Evolutionary conservation across 2,113 vertebrate species (phyloP), one percentile per base, ranked within the genome.

Genomic region (Perca flavescens): DNA sequence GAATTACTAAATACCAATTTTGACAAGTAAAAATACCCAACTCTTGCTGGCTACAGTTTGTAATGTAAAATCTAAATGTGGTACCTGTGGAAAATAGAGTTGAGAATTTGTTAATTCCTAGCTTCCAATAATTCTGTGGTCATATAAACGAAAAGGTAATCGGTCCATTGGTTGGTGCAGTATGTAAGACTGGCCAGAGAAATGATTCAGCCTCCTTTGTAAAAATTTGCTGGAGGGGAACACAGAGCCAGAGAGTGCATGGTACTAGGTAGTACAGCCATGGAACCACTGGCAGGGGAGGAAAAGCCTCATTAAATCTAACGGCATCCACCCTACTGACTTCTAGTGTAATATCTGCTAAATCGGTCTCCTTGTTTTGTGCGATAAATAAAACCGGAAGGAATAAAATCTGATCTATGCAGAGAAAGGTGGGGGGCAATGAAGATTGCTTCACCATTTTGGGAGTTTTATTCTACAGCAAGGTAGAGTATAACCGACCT

Each of bases 261-360:
- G 90, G 94, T 95, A 95, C 95, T 88, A 93, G 92, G 88, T 89
- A 80, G 93, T 90, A 91, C 89, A 79, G 82, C 82, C 83, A 82
- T 79, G 82, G 88, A 86, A 85, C 76, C 54, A 79, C 80, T 77
- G 67, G 79, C 66, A 80, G 57, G 86, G 85, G 88, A 91, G 88
- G 90, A 80, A 72, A 75, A 60, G 82, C 64, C 86, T 93, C 80
- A 85, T 86, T 91, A 87, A 94, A 94, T 60, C 73, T 49, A 90
- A 86, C 83, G 52, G 34, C 84, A 73, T 82, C 40, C 16, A 74
- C 78, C 84, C 87, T 46, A 49, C 60, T 71, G 71, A 87, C 80
- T 65, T 84, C 47, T 36, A 67, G 53, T 40, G n/a, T 61, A 72
- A 85, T 84, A 77, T 77, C 64, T 34, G 49, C 65, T 88, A 74